Conservation (phyloP, 2,113 vertebrate species). For the Hipposideros armiger region DNA sequence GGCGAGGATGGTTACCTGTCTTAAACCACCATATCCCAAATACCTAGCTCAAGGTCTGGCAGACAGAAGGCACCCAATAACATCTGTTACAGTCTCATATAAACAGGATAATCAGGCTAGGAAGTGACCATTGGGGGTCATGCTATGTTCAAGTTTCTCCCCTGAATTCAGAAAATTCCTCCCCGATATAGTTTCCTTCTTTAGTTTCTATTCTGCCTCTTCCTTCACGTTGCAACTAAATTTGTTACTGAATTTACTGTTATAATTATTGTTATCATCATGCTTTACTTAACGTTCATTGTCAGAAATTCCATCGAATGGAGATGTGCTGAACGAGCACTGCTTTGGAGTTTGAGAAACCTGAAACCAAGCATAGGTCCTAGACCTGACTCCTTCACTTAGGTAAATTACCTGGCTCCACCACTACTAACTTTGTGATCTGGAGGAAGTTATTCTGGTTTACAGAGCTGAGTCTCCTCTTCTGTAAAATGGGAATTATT, state of each 20-base stretch:
- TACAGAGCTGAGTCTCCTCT: neutral
- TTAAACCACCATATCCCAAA: neutral
- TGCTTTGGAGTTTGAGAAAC: neutral
- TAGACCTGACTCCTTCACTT: neutral
- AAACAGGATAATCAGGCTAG: neutral
- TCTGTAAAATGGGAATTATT: neutral
- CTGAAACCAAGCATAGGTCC: neutral
- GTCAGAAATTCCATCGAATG: neutral
- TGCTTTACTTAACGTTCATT: neutral
- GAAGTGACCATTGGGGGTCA: neutral
- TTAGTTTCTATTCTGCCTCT: neutral
- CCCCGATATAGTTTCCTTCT: neutral
- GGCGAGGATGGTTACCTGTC: neutral
- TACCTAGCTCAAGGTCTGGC: neutral
- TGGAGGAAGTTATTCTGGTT: neutral
- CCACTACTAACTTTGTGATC: neutral
- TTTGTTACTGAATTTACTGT: neutral
- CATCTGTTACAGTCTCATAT: neutral
- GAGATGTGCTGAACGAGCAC: neutral
- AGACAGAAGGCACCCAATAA: neutral
- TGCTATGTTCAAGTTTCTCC: neutral
- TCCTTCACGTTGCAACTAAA: neutral
- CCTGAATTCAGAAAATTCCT: neutral
- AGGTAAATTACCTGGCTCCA: neutral
- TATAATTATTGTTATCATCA: neutral